A percentile compares a stretch with the other conserved stretches of the same genome.
Conservation (phyloP, 1,140 invertebrate genomes). For the Agrilus planipennis region DNA sequence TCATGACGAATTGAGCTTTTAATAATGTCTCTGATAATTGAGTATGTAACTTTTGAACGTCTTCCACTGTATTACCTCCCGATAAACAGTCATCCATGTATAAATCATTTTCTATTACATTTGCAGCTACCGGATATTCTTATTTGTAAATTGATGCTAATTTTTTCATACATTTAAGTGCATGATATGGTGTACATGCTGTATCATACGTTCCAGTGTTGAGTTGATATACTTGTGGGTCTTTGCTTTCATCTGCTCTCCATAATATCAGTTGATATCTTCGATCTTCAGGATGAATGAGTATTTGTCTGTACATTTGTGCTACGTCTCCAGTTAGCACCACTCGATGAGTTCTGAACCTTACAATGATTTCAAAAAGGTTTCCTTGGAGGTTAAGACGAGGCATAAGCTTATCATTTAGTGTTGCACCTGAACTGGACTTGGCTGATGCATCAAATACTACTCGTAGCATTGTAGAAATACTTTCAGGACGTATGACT, state of each 20-base stretch:
- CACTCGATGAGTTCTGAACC: constrained; percentile 30
- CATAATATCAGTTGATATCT: constrained; percentile 18
- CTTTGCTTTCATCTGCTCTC: constrained; percentile 13
- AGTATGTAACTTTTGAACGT: background rate
- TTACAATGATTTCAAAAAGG: constrained; percentile 28
- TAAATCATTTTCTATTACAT: background rate
- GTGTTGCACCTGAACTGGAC: constrained; percentile 1
- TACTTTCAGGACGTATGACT: constrained; percentile 23
- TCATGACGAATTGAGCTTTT: no score
- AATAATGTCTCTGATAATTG: no score
- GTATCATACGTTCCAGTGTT: constrained; percentile 25
- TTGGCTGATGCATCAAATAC: constrained; percentile 30
- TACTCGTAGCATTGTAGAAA: constrained; percentile 25
- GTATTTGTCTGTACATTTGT: constrained; percentile 34
- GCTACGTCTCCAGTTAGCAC: constrained; percentile 32
- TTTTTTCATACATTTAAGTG: constrained; percentile 3
- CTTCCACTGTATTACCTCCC: background rate
- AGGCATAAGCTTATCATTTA: constrained; percentile 19
- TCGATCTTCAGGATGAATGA: constrained; percentile 22
- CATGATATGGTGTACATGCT: constrained; percentile 14
- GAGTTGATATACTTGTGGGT: constrained; percentile 21
- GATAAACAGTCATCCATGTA: background rate
- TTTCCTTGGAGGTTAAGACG: constrained; percentile 21
- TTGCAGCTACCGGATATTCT: background rate
- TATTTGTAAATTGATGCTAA: background rate